Base-by-base conservation (phyloP, 2,888 invertebrate genomes). In the Callinectes sapidus region DNA sequence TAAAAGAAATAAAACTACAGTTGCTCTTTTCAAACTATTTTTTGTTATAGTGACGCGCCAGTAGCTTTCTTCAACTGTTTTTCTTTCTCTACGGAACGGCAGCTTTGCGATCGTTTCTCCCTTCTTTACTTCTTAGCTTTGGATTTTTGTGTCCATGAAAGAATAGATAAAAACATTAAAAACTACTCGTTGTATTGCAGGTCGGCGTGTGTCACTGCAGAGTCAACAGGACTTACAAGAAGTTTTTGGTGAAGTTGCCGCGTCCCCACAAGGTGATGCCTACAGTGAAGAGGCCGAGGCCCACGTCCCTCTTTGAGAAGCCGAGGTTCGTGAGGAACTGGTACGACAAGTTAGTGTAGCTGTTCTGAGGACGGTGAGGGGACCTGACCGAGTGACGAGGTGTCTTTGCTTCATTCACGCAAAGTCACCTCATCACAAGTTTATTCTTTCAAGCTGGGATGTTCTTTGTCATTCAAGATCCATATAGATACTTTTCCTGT, bases 121-220 rank as follows among this genome's bases (percentile, higher is more conserved):
- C 13, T 71, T 61, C 71, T 71, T 71, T 71, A 71, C 28, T 71
- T 6, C n/a, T 71, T 28, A 71, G 8, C 28, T 28, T n/a, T 71
- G 28, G 28, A n/a, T 71, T 10, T 71, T 28, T 28, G 71, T 71
- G 10, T 28, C 28, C 13, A 10, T 28, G 28, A 71, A 71, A 71
- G 28, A n/a, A 13, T 5, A 71, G 55, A 28, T 42, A 42, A n/a
- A 54, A 42, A 39, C 16, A 28, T 48, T 55, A 42, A 5, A 71
- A 28, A 71, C 42, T 14, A 32, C n/a, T 14, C 28, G 16, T 55
- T 8, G 23, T 23, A 32, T n/a, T 28, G 71, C 96, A 97, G 97
- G 97, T 97, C 95, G 97, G 97, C 90, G 97, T 97, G 81, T 98
- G 97, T 95, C 97, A 98, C 95, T 98, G 97, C 96, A 97, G 97